Base-by-base conservation (phyloP, 2,888 invertebrate species). In the Drosophila lacicola region DNA sequence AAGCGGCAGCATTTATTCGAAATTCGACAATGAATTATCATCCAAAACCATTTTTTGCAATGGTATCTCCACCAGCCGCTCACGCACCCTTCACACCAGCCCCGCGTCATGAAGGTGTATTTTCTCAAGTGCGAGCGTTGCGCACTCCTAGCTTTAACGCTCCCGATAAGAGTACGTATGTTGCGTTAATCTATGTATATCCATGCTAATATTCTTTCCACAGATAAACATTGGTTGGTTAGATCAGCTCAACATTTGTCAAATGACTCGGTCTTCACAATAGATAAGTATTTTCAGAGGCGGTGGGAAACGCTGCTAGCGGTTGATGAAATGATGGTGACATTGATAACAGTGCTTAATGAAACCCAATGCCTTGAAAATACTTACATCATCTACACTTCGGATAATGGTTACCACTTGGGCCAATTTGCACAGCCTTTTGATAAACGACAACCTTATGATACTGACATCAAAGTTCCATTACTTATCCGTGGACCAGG, bases 341-440 rank as follows among this genome's bases (percentile, higher is more conserved):
- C 93, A 53, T 92, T 98, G 0, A 90, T 96, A 2, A 83, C 92
- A 0, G 91, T 94, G 0, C 90, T 98, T 25, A 93, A 94, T 36
- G 87, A 90, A 0, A 92, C 92, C 2, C 91, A 93, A 1, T 68
- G 95, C 1, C 87, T 97, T 5, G 93, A 96, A 0, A 94, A 96
- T 78, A 98, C 98, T 0, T 97, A 96, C 83, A 90, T 98, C 0
- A 94, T 98, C 54, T 97, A 95, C 84, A 96, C 97, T 0, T 98
- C 98, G 0, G 98, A 98, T 90, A 97, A 98, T 92, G 98, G 98
- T 21, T 98, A 95, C 92, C 98, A 98, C 92, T 93, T 98, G 79
- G 97, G 98, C 11, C 98, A 98, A 93, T 98, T 97, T 92, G 95
- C 96, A 3, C 95, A 97, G 93, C 96, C 97, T 0, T 95, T 95